These are phyloP conservation scores for Pammene fasciana DNA, from an alignment of 2,888 invertebrate species.

Conservation along the genomic window DNA sequence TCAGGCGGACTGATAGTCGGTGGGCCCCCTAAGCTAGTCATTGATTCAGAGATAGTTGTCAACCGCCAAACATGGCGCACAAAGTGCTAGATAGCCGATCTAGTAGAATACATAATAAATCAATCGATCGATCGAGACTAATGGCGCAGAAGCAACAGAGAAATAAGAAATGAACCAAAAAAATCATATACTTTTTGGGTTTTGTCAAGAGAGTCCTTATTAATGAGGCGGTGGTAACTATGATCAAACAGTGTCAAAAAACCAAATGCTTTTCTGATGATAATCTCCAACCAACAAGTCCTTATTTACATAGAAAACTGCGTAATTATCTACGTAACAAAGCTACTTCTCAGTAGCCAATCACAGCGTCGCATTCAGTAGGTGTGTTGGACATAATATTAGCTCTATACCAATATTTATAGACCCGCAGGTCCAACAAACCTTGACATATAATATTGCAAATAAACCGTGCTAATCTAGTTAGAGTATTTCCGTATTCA, in stretches of 20 bases:
- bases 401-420: constrained; percentile 6
- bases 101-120: too few species aligned
- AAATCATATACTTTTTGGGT: too few species aligned
- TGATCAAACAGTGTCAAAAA: neutral
- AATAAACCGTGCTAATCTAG: neutral
- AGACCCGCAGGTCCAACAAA: neutral
- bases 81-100: too few species aligned
- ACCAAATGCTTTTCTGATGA: neutral
- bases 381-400: constrained; percentile 9
- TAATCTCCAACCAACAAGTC: neutral
- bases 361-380: constrained; percentile 1
- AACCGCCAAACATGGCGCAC: too few species aligned
- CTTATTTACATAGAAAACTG: neutral
- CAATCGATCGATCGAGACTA: too few species aligned
- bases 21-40: too few species aligned
- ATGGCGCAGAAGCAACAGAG: too few species aligned
- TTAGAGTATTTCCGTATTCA: neutral
- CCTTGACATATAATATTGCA: constrained; percentile 14
- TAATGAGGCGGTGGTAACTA: too few species aligned
- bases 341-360: neutral
- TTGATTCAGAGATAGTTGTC: too few species aligned
- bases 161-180: too few species aligned
- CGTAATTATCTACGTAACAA: constrained; percentile 3
- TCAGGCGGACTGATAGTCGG: too few species aligned
- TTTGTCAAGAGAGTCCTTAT: too few species aligned